Percentiles rank a stretch among this genome's conserved stretches.
These are phyloP conservation scores for Neolamprologus ventralis DNA, from an alignment of 2,113 vertebrate genomes.

Conservation along the genomic window DNA sequence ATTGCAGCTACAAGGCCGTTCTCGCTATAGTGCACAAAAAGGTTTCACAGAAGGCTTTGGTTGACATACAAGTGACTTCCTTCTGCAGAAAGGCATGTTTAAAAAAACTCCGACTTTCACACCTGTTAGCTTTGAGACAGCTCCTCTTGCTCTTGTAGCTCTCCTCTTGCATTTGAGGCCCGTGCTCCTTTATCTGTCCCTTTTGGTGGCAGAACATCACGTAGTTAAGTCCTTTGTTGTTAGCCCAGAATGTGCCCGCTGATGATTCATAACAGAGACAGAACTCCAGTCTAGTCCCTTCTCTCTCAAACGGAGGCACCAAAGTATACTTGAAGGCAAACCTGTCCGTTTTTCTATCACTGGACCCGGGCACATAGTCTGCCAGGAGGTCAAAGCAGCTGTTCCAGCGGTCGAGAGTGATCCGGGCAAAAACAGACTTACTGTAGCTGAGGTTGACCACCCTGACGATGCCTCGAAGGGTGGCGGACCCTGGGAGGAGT, in stretches of 20 bases:
- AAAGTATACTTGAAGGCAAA: slow-evolving; percentile 85
- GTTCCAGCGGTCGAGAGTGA: slow-evolving; percentile 82
- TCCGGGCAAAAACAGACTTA: slow-evolving; percentile 82
- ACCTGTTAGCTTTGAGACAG: slow-evolving; percentile 87
- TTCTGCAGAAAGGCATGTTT: background rate
- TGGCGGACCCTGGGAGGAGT: slow-evolving; percentile 74
- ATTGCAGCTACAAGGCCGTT: background rate
- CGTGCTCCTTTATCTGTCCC: slow-evolving; percentile 34
- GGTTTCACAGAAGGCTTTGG: background rate
- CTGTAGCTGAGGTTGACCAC: slow-evolving; percentile 88
- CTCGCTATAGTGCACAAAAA: background rate
- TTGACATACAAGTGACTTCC: background rate
- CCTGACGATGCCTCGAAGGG: slow-evolving; percentile 80
- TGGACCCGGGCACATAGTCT: slow-evolving; percentile 88
- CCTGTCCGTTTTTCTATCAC: slow-evolving; percentile 82
- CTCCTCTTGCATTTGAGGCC: slow-evolving; percentile 74
- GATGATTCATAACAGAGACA: slow-evolving; percentile 90
- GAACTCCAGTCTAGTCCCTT: slow-evolving; percentile 83
- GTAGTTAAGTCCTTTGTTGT: slow-evolving; percentile 86
- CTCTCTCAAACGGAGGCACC: slow-evolving; percentile 76
- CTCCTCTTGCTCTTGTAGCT: slow-evolving; percentile 79
- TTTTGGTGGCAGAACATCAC: slow-evolving; percentile 82
- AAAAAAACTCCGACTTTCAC: slow-evolving; percentile 44
- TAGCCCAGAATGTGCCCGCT: slow-evolving; percentile 86
- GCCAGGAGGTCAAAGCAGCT: slow-evolving; percentile 84